phyloP scores from a whole-genome alignment of 1,140 invertebrate genomes.

The Popillia japonica region DNA sequence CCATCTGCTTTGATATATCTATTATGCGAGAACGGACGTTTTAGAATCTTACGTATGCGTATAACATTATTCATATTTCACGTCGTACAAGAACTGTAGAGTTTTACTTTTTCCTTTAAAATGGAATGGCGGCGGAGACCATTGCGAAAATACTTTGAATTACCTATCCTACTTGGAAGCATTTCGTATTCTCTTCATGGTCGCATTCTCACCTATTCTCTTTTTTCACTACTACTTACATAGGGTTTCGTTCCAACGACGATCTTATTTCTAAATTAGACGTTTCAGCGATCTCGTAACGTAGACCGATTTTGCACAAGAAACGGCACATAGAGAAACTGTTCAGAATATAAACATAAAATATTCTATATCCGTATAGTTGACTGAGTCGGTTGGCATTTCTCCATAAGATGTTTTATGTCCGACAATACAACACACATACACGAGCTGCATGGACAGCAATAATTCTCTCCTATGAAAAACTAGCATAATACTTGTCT shows the following conservation, averaged over 20 bases:
- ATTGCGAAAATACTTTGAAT: constrained; percentile 1
- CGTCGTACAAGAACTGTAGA: neutral
- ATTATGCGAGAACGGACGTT: constrained; percentile 17
- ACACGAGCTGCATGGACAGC: constrained; percentile 43
- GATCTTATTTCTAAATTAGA: neutral
- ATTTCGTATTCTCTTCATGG: neutral
- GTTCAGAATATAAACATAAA: constrained; percentile 35
- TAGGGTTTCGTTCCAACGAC: neutral
- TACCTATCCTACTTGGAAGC: constrained; percentile 3
- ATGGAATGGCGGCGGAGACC: constrained; percentile 6
- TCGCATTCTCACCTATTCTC: neutral
- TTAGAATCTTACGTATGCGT: constrained; percentile 14
- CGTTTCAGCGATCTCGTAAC: constrained; percentile 17
- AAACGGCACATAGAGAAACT: constrained; percentile 15
- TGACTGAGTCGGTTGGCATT: constrained; percentile 46
- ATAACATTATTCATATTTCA: constrained; percentile 32
- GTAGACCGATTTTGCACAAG: constrained; percentile 18
- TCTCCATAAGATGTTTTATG: constrained; percentile 52
- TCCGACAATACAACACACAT: constrained; percentile 42
- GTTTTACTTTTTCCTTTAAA: neutral
- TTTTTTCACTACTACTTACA: neutral
- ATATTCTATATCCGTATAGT: constrained; percentile 35
- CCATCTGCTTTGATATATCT: constrained; percentile 31
- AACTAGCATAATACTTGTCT: constrained; percentile 49
- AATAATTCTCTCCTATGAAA: constrained; percentile 49